Conservation (phyloP, 2,113 vertebrate genomes). For the Dicerorhinus sumatrensis region DNA sequence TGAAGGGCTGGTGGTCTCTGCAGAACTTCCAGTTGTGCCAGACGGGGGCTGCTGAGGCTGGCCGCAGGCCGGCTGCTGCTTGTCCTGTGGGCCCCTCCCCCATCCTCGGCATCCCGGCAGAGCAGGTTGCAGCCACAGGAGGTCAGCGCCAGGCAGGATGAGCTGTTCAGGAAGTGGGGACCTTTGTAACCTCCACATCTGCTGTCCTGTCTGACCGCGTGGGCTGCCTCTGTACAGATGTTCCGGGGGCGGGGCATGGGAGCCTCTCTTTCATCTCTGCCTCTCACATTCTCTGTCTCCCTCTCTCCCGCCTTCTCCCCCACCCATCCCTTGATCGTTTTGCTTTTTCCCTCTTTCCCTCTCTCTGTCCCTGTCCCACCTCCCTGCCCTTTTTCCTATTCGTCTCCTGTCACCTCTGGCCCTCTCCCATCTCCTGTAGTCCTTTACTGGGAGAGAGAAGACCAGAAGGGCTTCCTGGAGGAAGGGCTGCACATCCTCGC, state of each 20-base stretch:
- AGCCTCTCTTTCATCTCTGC: neutral
- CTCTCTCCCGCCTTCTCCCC: neutral
- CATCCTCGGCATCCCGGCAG: neutral
- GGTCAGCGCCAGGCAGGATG: constrained; percentile 23
- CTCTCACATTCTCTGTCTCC: neutral
- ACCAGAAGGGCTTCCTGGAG: neutral
- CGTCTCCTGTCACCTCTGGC: neutral
- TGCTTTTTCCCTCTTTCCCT: neutral
- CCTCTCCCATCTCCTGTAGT: neutral
- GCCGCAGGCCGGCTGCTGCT: neutral
- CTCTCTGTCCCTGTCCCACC: neutral
- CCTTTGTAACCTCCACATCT: constrained; percentile 40
- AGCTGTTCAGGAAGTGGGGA: constrained; percentile 48
- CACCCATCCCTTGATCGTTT: neutral
- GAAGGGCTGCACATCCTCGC: neutral
- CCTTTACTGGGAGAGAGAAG: neutral
- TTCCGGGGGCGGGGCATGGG: too few species aligned
- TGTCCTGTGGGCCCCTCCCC: neutral
- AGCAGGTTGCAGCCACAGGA: neutral
- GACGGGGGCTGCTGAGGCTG: neutral
- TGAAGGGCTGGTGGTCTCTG: neutral
- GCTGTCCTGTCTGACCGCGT: neutral
- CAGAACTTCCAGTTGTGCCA: neutral
- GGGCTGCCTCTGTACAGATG: neutral
- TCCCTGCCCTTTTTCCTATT: neutral